A percentile compares a stretch with the other conserved stretches of the same genome.
Conservation (phyloP, 2,113 vertebrate genomes). For the Elephas maximus region DNA sequence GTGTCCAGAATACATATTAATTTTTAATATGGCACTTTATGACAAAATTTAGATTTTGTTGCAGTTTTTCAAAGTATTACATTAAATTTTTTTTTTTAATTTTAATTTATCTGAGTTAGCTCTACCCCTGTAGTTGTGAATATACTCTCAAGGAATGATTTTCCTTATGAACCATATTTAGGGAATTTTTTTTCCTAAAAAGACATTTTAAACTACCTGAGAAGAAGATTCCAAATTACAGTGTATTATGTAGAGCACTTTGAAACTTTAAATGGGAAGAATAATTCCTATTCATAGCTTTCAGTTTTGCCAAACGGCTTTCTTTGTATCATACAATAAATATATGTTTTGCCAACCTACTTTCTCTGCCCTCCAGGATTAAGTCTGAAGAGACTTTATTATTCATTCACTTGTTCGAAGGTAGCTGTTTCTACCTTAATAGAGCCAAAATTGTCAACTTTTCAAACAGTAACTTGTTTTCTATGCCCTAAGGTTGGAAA, state of each 20-base stretch:
- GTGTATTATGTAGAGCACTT: conserved; percentile 3
- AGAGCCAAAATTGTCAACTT: conserved; percentile 80
- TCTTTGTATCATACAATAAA: conserved; percentile 69
- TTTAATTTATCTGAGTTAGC: background rate
- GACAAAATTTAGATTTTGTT: background rate
- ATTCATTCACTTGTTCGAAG: conserved; percentile 77
- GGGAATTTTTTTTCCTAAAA: background rate
- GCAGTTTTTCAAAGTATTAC: background rate
- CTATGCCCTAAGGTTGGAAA: conserved; percentile 75
- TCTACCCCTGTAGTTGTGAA: background rate
- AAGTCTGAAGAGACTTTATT: conserved; percentile 80
- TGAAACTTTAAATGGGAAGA: conserved; percentile 67
- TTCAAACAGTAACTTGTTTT: conserved; percentile 79
- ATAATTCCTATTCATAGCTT: conserved; percentile 60
- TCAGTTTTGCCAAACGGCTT: conserved; percentile 52
- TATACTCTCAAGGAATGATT: background rate
- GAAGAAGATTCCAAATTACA: conserved; percentile 60
- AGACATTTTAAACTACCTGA: conserved; percentile 39
- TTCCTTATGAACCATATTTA: conserved; percentile 37
- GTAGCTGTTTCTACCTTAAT: conserved; percentile 75
- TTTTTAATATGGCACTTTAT: background rate
- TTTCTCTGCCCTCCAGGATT: conserved; percentile 71
- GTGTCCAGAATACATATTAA: background rate
- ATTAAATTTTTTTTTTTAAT: background rate
- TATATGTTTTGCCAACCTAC: conserved; percentile 61